Evolutionary conservation across 1,140 invertebrate genomes (phyloP), one percentile per base, ranked within the genome.

Genomic region (Rhopalosiphum padi): DNA sequence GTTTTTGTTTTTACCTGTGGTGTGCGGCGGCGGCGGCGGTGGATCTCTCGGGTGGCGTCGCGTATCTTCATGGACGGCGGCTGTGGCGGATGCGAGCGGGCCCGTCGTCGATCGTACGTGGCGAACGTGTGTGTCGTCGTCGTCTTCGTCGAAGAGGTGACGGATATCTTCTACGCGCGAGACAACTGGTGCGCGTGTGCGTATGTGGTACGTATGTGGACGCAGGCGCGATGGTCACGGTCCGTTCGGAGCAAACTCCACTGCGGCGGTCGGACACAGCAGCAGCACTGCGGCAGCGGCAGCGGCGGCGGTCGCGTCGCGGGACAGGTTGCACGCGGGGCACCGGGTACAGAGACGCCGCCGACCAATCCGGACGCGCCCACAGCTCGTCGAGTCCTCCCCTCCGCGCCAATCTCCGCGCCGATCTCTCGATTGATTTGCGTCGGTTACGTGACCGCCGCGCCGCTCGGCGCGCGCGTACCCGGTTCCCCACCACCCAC

Each of bases 351-450:
- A 85, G 91, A 92, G 91, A 83, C 91, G 91, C 90, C 30, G 60
- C 46, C 91, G 91, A 93, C 91, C 91, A 93, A 93, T 93, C 91
- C 91, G 91, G 91, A 93, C 91, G 91, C 91, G 91, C 77, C 30
- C 82, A 85, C 91, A 83, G 91, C 91, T 92, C 91, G 68, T 9
- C 41, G 91, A 92, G 91, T 92, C 91, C 91, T 93, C 91, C 91
- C 91, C 91, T 93, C 91, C 91, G 91, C 91, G 91, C 91, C 91
- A 93, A 93, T 93, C 91, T 93, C 51, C 91, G 51, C 82, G 51
- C 82, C 91, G 91, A 93, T 93, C 91, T 93, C 90, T 82, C 91
- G 91, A 93, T 93, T 93, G 91, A 93, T 93, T 93, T 93, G 91
- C 91, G 91, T 86, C 91, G 91, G 91, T 92, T 92, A 92, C 91